Conservation (phyloP, 2,888 invertebrate genomes). For the Drosophila nr. fundita region DNA sequence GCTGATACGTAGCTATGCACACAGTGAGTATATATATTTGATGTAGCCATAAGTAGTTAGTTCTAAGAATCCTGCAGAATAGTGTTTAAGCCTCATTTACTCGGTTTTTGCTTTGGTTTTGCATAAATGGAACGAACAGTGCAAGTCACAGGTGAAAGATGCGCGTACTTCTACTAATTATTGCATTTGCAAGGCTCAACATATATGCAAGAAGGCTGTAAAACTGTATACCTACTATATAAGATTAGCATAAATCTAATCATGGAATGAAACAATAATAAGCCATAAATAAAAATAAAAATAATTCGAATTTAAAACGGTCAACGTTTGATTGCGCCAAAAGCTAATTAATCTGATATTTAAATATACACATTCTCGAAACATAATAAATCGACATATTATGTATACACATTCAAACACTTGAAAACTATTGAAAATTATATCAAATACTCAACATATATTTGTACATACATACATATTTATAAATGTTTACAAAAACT, state of each 20-base stretch:
- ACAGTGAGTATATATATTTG: conserved; percentile 68
- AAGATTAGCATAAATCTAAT: background rate
- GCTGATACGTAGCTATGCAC: conserved; percentile 61
- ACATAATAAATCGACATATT: conserved; percentile 18
- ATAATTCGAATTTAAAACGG: conserved; percentile 44
- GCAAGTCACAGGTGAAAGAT: conserved; percentile 69
- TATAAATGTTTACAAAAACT: conserved; percentile 46
- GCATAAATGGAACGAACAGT: conserved; percentile 74
- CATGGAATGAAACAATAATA: conserved; percentile 37
- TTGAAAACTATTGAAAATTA: background rate
- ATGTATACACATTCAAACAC: conserved; percentile 2
- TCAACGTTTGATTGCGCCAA: conserved; percentile 16
- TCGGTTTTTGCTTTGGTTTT: conserved; percentile 15
- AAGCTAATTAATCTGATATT: background rate
- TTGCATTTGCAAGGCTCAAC: conserved; percentile 59
- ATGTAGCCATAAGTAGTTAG: conserved; percentile 34
- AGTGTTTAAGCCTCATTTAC: conserved; percentile 1
- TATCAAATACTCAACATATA: conserved; percentile 8
- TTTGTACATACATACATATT: conserved; percentile 24
- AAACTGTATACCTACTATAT: conserved; percentile 20
- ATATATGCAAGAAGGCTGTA: conserved; percentile 63
- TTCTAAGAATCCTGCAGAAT: background rate
- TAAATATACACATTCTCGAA: background rate
- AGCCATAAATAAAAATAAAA: background rate
- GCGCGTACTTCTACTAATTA: conserved; percentile 27